Percentiles rank a stretch among this genome's conserved stretches.
These are phyloP conservation scores for Sphaeramia orbicularis DNA, from an alignment of 2,797 vertebrate species.

Conservation along the genomic window DNA sequence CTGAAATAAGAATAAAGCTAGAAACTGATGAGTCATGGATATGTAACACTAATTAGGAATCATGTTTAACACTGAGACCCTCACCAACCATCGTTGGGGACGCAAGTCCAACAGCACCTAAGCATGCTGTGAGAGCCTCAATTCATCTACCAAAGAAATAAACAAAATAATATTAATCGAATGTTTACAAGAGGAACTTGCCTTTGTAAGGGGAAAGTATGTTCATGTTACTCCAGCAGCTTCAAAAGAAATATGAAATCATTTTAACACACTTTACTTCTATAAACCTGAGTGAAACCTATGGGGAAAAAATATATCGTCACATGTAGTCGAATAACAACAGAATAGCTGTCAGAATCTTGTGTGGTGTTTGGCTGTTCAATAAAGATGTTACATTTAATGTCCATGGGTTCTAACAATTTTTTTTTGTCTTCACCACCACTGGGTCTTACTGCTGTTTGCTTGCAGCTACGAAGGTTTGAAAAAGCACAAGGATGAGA, in stretches of 20 bases:
- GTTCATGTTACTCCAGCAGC: conserved; percentile 95
- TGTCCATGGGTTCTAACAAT: conserved; percentile 90
- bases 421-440: conserved; percentile 90
- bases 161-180: conserved; percentile 78
- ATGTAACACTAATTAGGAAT: conserved; percentile 84
- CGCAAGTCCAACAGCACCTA: conserved; percentile 98
- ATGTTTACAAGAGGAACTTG: conserved; percentile 95
- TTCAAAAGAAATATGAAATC: conserved; percentile 97
- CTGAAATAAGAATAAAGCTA: conserved; percentile 91
- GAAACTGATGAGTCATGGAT: conserved; percentile 67
- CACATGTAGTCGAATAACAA: conserved; percentile 92
- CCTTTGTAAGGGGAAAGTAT: conserved; percentile 89
- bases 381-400: conserved; percentile 89
- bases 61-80: conserved; percentile 90
- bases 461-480: conserved; percentile 74
- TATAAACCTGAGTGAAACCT: conserved; percentile 99
- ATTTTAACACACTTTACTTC: conserved; percentile 99
- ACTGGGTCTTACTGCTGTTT: conserved; percentile 86
- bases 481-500: conserved; percentile 94
- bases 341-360: conserved; percentile 74
- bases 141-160: conserved; percentile 75
- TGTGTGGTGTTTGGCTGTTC: conserved; percentile 70
- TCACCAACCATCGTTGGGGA: conserved; percentile 99
- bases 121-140: conserved; percentile 95
- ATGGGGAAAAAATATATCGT: conserved; percentile 88